phyloP scores from a whole-genome alignment of 2,797 vertebrate genomes.

The Poecilia gillii region DNA sequence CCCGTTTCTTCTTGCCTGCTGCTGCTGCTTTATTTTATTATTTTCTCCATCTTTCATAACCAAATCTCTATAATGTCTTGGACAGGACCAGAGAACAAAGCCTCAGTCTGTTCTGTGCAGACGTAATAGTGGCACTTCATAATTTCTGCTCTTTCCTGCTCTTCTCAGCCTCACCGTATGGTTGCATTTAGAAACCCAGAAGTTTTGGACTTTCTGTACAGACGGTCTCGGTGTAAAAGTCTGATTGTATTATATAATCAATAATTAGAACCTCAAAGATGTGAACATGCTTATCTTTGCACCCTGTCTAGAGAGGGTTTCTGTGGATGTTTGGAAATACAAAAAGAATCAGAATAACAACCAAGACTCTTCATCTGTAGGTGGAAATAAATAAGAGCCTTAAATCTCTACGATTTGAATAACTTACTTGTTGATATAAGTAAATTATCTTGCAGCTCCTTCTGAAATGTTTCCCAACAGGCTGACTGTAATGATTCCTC shows the following conservation, averaged over 20 bases:
- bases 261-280: neutral
- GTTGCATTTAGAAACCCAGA: neutral
- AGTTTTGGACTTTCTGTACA: neutral
- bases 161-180: slow-evolving; percentile 58
- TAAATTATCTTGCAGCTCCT: neutral
- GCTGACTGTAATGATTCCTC: neutral
- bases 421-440: neutral
- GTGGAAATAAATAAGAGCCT: neutral
- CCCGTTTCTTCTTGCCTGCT: slow-evolving; percentile 29
- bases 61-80: slow-evolving; percentile 51
- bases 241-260: too few species aligned
- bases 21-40: slow-evolving; percentile 33
- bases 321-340: neutral
- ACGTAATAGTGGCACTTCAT: slow-evolving; percentile 53
- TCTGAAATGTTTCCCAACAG: neutral
- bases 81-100: slow-evolving; percentile 60
- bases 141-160: slow-evolving; percentile 66
- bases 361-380: neutral
- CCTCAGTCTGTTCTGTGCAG: slow-evolving; percentile 56
- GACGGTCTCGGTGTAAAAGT: neutral
- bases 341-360: neutral
- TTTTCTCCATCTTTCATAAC: slow-evolving; percentile 19
- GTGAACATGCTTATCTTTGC: neutral
- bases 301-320: neutral
- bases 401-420: neutral